A percentile compares a stretch with the other conserved stretches of the same genome.
These are phyloP conservation scores for Polyploca ridens DNA, from an alignment of 2,888 invertebrate genomes.

Conservation along the genomic window DNA sequence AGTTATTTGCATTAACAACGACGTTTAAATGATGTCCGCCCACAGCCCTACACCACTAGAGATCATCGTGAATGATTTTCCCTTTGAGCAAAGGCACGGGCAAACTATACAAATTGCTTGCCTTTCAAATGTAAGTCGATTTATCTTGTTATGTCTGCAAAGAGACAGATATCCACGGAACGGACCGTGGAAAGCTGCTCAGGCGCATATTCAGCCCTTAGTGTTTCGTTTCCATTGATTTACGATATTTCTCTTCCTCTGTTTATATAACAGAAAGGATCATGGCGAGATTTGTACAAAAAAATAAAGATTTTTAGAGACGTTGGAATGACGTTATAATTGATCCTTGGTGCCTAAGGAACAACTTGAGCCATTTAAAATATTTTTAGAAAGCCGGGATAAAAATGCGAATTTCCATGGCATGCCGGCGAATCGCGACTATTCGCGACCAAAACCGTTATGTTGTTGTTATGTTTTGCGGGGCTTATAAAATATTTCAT, in stretches of 20 bases:
- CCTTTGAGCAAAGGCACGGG: conserved; percentile 40
- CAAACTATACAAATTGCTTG: conserved; percentile 67
- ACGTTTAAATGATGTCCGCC: conserved; percentile 13
- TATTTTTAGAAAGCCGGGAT: too few relatives aligned
- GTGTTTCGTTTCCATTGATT: conserved; percentile 30
- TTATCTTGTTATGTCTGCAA: conserved; percentile 59
- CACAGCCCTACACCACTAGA: conserved; percentile 15
- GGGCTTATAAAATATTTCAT: too few relatives aligned
- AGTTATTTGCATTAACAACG: neutral
- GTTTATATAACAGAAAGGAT: neutral
- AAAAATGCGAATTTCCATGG: too few relatives aligned
- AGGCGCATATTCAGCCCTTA: conserved; percentile 44
- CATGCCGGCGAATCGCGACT: too few relatives aligned
- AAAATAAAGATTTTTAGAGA: too few relatives aligned
- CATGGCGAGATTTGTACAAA: too few relatives aligned
- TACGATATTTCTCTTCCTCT: conserved; percentile 32
- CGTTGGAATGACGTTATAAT: too few relatives aligned
- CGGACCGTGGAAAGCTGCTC: conserved; percentile 49
- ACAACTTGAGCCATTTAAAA: too few relatives aligned
- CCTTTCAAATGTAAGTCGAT: conserved; percentile 68
- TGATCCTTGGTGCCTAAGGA: too few relatives aligned
- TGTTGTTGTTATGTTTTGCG: too few relatives aligned
- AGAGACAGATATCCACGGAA: conserved; percentile 55
- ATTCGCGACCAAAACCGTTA: too few relatives aligned
- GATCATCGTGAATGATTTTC: conserved; percentile 51